Evolutionary conservation across 1,140 invertebrate genomes (phyloP), one percentile per base, ranked within the genome.

Genomic region (Samia ricini): DNA sequence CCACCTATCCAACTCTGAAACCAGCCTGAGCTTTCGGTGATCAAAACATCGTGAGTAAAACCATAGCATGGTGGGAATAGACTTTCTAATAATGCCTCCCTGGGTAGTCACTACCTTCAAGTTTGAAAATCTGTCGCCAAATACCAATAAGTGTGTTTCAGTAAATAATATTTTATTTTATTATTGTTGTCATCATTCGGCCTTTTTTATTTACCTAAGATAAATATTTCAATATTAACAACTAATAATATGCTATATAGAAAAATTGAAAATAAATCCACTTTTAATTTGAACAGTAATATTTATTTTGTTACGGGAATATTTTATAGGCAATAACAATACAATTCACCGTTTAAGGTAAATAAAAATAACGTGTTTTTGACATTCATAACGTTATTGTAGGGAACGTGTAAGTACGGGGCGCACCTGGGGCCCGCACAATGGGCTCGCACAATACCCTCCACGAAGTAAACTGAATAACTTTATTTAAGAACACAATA

Each of bases 401-500:
- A 77, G 64, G 75, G 75, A 82, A 74, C 73, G 69, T 72, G 69
- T 76, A 71, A 76, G 80, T 72, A 67, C 51, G 62, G 64, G 23
- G 66, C 66, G 69, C 82, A 85, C 80, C 82, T 85, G 82, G 66
- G 73, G 63, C 73, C 71, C 62, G 61, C 71, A 79, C 83, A 86
- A 81, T 79, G 64, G 75, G 66, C 71, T 69, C 64, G 62, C 61
- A 83, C 81, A 85, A 85, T 82, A 76, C 72, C 64, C 64, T n/a
- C 62, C 62, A 64, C 72, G 67, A 77, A 77, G 72, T 81, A 79
- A 78, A 79, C 77, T 75, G 81, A 86, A 86, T 82, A 83, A 82
- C 79, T 82, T 86, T 86, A 82, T 86, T 83, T 84, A 79, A 74
- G 81, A 81, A 86, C 78, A 85, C 79, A 85, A 83, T 85, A 82